Evolutionary conservation across 1,140 invertebrate genomes (phyloP).

Genomic region (Leguminivora glycinivorella): DNA sequence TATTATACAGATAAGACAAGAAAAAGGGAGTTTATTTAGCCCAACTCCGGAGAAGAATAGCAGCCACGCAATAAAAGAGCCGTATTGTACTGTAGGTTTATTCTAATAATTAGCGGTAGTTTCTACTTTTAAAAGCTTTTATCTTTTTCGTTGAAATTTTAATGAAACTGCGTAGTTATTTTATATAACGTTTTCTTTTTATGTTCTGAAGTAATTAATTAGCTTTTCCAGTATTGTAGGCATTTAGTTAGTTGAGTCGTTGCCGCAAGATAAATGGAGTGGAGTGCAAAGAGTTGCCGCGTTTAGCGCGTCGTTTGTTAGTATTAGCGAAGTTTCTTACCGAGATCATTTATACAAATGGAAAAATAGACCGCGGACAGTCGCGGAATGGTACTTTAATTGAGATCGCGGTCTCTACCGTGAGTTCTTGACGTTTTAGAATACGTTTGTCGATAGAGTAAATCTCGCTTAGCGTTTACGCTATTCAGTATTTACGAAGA

Average conservation of each 20-base stretch:
- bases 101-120: constrained; percentile 19
- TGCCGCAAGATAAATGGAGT: constrained; percentile 50
- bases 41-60: constrained; percentile 7
- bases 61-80: constrained; percentile 20
- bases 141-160: background rate
- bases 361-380: constrained; percentile 39
- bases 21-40: constrained; percentile 22
- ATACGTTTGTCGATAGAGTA: background rate
- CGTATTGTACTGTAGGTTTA: constrained; percentile 11
- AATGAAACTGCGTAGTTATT: constrained; percentile 3
- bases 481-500: no score
- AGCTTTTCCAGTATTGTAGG: background rate
- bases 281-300: constrained; percentile 43
- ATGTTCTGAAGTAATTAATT: background rate
- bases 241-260: constrained; percentile 31
- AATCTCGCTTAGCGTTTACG: no score
- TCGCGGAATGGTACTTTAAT: constrained; percentile 38
- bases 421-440: no score
- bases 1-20: constrained; percentile 26
- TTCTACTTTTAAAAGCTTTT: background rate
- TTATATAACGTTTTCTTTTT: background rate
- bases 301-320: constrained; percentile 46
- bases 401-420: constrained; percentile 27
- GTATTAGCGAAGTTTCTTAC: constrained; percentile 50
- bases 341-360: constrained; percentile 51